Evolutionary conservation across 2,113 vertebrate species (phyloP).

Genomic region (Pitta sordida): DNA sequence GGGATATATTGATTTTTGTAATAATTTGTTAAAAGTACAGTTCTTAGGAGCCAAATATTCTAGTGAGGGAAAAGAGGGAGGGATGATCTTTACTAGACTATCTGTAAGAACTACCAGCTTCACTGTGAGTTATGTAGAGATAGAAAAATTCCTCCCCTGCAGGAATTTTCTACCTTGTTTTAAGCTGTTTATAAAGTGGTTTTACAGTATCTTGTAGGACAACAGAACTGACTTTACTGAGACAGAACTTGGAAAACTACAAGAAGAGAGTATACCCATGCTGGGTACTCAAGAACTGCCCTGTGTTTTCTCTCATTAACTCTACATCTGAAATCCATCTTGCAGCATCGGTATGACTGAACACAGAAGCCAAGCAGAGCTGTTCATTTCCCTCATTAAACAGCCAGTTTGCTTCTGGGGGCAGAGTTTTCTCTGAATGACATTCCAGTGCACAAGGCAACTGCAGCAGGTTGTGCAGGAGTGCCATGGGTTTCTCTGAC

Average conservation of each 20-base stretch:
- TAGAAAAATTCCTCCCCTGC: neutral
- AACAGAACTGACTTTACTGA: neutral
- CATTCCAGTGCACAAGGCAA: accelerated
- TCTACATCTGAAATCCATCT: neutral
- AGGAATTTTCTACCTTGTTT: neutral
- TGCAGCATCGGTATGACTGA: neutral
- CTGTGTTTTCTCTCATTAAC: neutral
- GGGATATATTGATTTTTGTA: neutral
- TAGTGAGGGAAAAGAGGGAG: neutral
- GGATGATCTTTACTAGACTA: neutral
- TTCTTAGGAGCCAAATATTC: neutral
- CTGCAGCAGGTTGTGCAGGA: neutral
- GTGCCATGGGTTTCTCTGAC: neutral
- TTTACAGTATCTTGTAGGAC: neutral
- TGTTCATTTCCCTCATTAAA: neutral
- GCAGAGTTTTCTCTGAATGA: neutral
- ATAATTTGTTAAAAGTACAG: neutral
- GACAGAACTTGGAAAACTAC: neutral
- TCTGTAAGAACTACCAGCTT: neutral
- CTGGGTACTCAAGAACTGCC: neutral
- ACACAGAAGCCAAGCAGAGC: neutral
- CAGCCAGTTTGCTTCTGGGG: neutral
- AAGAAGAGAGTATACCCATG: neutral
- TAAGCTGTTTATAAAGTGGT: neutral
- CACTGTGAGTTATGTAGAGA: neutral